Evolutionary conservation across 2,888 invertebrate species (phyloP).

Genomic region (Lepidocyrtoides sp.): DNA sequence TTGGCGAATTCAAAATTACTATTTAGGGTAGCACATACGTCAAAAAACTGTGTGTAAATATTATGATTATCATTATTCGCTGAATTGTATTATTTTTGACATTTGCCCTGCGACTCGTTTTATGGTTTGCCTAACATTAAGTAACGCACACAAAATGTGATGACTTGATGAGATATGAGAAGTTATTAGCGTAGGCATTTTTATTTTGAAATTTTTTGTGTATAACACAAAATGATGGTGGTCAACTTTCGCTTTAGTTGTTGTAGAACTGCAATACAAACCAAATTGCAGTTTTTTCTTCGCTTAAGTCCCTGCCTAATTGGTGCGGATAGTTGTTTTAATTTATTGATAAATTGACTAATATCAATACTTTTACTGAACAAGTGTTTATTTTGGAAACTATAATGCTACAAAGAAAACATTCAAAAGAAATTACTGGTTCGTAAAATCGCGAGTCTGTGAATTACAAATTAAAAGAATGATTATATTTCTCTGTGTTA

Average conservation of each 20-base stretch:
- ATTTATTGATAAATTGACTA: background rate
- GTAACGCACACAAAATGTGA: background rate
- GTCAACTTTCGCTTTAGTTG: conserved; percentile 1
- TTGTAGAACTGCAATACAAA: background rate
- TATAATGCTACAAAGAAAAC: conserved; percentile 16
- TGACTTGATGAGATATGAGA: no score
- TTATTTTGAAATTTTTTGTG: no score
- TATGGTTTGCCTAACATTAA: background rate
- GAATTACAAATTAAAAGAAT: background rate
- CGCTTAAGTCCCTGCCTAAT: no score
- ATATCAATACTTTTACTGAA: background rate
- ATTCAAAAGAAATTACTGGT: conserved; percentile 6
- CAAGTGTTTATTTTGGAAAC: background rate
- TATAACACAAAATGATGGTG: no score
- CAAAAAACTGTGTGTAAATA: conserved; percentile 18
- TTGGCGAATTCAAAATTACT: background rate
- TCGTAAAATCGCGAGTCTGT: conserved; percentile 9
- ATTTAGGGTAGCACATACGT: background rate
- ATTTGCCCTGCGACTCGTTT: conserved; percentile 15
- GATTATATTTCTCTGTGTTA: background rate
- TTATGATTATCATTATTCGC: conserved; percentile 12
- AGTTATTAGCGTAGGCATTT: no score
- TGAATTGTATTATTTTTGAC: conserved; percentile 23
- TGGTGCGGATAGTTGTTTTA: background rate
- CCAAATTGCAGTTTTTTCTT: no score